Evolutionary conservation across 2,797 vertebrate genomes (phyloP).

Genomic region (Sphenodon punctatus): DNA sequence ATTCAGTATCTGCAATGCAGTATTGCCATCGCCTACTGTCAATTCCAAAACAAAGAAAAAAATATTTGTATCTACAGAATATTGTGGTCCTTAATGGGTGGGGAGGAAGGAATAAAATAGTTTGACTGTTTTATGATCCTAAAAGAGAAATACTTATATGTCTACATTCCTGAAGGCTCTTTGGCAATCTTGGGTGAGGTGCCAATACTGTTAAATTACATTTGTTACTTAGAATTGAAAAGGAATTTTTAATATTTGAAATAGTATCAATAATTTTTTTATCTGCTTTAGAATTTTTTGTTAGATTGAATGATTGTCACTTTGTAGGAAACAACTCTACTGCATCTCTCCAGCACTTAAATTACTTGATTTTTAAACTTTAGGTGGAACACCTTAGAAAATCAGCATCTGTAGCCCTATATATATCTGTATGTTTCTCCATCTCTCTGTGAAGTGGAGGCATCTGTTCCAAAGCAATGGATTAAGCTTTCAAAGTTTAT

Average conservation of each 20-base stretch:
- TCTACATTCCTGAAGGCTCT: not conserved
- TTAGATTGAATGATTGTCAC: slow-evolving; percentile 35
- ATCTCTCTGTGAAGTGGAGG: not conserved
- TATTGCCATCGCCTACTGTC: slow-evolving; percentile 5
- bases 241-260: slow-evolving; percentile 28
- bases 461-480: not conserved
- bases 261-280: slow-evolving; percentile 29
- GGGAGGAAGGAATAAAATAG: not conserved
- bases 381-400: not conserved
- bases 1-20: slow-evolving; percentile 10
- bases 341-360: not conserved
- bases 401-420: too few relatives aligned
- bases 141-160: slow-evolving; percentile 27
- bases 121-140: not conserved
- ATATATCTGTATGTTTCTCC: too few relatives aligned
- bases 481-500: too few relatives aligned
- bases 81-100: slow-evolving; percentile 17
- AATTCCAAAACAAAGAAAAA: slow-evolving; percentile 3
- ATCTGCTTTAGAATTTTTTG: slow-evolving; percentile 21
- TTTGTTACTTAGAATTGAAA: slow-evolving; percentile 51
- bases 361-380: slow-evolving; percentile 11
- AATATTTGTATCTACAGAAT: slow-evolving; percentile 6
- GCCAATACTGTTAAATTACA: slow-evolving; percentile 12
- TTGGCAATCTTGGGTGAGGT: slow-evolving; percentile 35
- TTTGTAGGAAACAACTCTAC: slow-evolving; percentile 32